phyloP scores from a whole-genome alignment of 2,797 vertebrate species.

The Syngnathus acus region DNA sequence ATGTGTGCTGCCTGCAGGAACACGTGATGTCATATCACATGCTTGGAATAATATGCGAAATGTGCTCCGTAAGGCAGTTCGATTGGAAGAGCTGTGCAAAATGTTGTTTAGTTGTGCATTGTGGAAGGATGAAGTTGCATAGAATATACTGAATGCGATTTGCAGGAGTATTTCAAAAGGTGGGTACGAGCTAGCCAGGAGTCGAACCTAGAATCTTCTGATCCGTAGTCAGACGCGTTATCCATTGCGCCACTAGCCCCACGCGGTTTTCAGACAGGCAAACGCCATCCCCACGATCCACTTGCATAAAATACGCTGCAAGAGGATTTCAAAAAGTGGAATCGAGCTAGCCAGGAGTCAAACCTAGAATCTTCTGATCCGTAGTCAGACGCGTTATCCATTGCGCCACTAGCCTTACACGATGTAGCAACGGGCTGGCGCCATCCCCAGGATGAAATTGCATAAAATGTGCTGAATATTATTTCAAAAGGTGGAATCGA shows the following conservation, averaged over 20 bases:
- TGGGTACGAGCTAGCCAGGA: slow-evolving; percentile 9
- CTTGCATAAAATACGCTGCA: too few relatives aligned
- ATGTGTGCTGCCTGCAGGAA: background rate
- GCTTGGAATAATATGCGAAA: background rate
- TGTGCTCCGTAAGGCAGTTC: background rate
- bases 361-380: slow-evolving; percentile 36
- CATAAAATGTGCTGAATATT: too few relatives aligned
- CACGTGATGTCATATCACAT: slow-evolving; percentile 5
- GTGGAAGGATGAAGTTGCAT: background rate
- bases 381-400: slow-evolving; percentile 22
- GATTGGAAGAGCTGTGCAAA: background rate
- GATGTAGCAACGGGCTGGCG: rapidly evolving
- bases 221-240: slow-evolving; percentile 38
- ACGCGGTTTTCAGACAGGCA: rapidly evolving
- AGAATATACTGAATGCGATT: too few relatives aligned
- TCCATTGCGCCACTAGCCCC: slow-evolving; percentile 41
- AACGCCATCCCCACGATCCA: too few relatives aligned
- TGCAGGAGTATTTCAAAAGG: too few relatives aligned
- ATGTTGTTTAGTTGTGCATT: background rate
- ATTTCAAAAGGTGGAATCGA: background rate
- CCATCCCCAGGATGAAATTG: too few relatives aligned
- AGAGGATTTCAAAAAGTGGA: too few relatives aligned
- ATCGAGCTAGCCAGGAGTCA: slow-evolving; percentile 15
- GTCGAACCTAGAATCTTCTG: slow-evolving; percentile 38
- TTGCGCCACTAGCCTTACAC: too few relatives aligned